These are phyloP conservation scores for Kobus ellipsiprymnus DNA, from an alignment of 2,113 vertebrate genomes.

Conservation along the genomic window DNA sequence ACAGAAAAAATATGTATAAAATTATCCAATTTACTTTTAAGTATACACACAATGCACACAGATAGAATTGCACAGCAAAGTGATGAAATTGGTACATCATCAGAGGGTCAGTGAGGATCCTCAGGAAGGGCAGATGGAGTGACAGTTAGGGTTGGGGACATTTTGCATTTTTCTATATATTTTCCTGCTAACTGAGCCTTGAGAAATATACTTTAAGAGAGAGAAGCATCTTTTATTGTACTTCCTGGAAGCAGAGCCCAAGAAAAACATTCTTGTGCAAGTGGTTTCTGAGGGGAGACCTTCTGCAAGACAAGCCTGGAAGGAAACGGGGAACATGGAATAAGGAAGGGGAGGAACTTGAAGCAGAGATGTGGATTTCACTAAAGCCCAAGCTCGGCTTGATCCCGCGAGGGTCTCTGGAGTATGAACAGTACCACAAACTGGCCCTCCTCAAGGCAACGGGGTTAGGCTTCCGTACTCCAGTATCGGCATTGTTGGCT, in stretches of 20 bases:
- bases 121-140: not conserved
- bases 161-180: not conserved
- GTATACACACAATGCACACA: no score
- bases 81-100: not conserved
- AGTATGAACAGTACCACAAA: not conserved
- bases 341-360: not conserved
- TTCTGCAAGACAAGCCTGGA: not conserved
- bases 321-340: accelerated
- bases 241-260: not conserved
- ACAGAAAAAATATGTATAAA: not conserved
- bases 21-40: not conserved
- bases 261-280: not conserved
- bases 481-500: no score
- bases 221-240: not conserved
- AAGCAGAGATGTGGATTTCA: not conserved
- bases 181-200: not conserved
- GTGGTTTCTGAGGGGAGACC: accelerated
- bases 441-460: not conserved
- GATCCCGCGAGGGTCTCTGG: not conserved
- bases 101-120: not conserved
- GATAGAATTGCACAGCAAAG: not conserved
- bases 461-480: not conserved
- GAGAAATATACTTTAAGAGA: not conserved
- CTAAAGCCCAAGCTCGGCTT: not conserved
- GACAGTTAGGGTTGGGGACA: not conserved